Percentiles rank a stretch among this genome's conserved stretches.
Evolutionary conservation across 2,113 vertebrate species (phyloP).

Genomic region (Colinus virginianus): DNA sequence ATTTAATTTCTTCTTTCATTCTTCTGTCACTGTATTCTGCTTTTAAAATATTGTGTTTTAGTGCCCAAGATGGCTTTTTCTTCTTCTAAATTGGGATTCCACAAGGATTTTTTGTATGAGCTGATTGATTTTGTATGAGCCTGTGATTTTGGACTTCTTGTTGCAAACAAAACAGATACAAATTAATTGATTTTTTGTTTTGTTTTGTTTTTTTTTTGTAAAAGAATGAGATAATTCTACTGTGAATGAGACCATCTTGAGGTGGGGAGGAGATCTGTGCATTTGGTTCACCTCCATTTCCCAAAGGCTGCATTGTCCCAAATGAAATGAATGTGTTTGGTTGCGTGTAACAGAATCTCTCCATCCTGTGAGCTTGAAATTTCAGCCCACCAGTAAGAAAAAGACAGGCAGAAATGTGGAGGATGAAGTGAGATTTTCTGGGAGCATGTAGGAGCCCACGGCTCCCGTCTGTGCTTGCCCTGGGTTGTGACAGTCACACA

Average conservation of each 20-base stretch:
- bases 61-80: background rate
- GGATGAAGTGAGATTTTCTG: background rate
- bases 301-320: background rate
- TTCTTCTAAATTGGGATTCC: background rate
- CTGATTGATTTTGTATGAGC: background rate
- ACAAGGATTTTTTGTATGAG: background rate
- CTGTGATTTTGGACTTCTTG: background rate
- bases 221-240: background rate
- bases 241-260: background rate
- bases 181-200: background rate
- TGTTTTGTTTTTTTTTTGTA: background rate
- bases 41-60: background rate
- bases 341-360: background rate
- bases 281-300: background rate
- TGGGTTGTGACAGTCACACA: background rate
- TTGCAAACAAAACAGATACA: background rate
- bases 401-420: background rate
- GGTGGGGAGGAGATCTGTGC: background rate
- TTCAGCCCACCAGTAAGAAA: background rate
- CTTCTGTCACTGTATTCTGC: background rate
- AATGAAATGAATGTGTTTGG: background rate
- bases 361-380: accelerated
- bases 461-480: background rate
- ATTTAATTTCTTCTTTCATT: background rate
- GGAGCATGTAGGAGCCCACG: background rate